Evolutionary conservation across 2,888 invertebrate genomes (phyloP), one percentile per base, ranked within the genome.

Genomic region (Epistrophe eligans): DNA sequence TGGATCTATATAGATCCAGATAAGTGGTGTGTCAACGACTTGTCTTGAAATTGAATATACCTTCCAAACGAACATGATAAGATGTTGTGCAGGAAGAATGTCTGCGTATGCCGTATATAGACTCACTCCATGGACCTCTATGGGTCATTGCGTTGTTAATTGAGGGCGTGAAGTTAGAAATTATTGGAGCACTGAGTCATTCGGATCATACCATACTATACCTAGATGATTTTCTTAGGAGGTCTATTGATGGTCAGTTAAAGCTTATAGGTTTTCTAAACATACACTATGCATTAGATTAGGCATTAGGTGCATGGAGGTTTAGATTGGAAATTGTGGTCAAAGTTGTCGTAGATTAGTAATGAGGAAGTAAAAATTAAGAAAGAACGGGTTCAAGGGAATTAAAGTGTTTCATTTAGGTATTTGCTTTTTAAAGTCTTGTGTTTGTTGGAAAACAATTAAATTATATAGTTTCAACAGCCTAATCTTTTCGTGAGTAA

Each of bases 161-260:
- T 73, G 72, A 55, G 62, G 80, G 72, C 66, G 70, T 72, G 76
- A 50, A 43, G 76, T 35, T 28, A 70, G 50, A 72, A 72, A 74
- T 71, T 67, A 77, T 77, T 81, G 73, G 72, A 81, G 57, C 77
- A 70, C 62, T 81, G 77, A 85, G 62, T 77, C 81, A 85, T 70
- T 60, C 35, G n/a, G 48, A 52, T 32, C 15, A 50, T 35, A 17
- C 15, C n/a, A n/a, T n/a, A n/a, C n/a, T n/a, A n/a, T n/a, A n/a
- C n/a, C n/a, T n/a, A 35, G n/a, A 10, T 43, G 6, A 52, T 73
- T 40, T 43, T n/a, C 43, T 24, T 17, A 15, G 43, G 15, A 35
- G 50, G n/a, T 77, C 57, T 62, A 32, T 40, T 72, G 64, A 48
- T 72, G 64, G 58, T 32, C 40, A 72, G 58, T 77, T 52, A 40